Evolutionary conservation across 2,888 invertebrate species (phyloP).

Genomic region (Melinaea menophilus): DNA sequence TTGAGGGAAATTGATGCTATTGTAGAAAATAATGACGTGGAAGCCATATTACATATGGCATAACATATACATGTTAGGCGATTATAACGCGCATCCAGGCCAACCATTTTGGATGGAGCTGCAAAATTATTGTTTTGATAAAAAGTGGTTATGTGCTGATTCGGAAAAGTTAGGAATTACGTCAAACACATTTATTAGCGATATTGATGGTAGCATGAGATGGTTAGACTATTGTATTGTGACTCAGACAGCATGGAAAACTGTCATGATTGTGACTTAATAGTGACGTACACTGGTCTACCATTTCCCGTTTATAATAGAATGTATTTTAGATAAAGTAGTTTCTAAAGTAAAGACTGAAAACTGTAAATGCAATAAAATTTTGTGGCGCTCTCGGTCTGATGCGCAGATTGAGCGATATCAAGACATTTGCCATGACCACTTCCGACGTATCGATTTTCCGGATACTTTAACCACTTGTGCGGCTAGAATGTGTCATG

Average conservation of each 20-base stretch:
- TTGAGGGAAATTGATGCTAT: slow-evolving; percentile 22
- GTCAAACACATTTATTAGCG: slow-evolving; percentile 21
- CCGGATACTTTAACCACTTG: slow-evolving; percentile 1
- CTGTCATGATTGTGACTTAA: background rate
- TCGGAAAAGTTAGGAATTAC: slow-evolving; percentile 9
- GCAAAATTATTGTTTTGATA: slow-evolving; percentile 20
- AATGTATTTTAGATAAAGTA: slow-evolving; percentile 12
- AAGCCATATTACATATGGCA: too few species aligned
- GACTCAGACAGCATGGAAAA: slow-evolving; percentile 16
- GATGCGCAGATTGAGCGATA: slow-evolving; percentile 10
- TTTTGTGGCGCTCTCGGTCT: slow-evolving; percentile 10
- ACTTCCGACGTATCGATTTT: background rate
- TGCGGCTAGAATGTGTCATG: slow-evolving; percentile 5
- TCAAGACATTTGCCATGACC: background rate
- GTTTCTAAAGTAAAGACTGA: background rate
- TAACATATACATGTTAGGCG: slow-evolving; percentile 7
- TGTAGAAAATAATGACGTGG: slow-evolving; percentile 12
- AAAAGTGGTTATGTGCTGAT: slow-evolving; percentile 30
- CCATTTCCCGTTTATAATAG: slow-evolving; percentile 25
- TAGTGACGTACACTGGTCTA: slow-evolving; percentile 21
- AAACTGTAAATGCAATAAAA: slow-evolving; percentile 9
- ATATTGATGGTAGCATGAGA: slow-evolving; percentile 20
- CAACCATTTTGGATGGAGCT: slow-evolving; percentile 23
- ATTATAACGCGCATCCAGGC: slow-evolving; percentile 17
- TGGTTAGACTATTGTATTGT: slow-evolving; percentile 29